These are phyloP conservation scores for Diadumene lineata DNA, from an alignment of 92 coral and sea anemone genomes.

Conservation along the genomic window DNA sequence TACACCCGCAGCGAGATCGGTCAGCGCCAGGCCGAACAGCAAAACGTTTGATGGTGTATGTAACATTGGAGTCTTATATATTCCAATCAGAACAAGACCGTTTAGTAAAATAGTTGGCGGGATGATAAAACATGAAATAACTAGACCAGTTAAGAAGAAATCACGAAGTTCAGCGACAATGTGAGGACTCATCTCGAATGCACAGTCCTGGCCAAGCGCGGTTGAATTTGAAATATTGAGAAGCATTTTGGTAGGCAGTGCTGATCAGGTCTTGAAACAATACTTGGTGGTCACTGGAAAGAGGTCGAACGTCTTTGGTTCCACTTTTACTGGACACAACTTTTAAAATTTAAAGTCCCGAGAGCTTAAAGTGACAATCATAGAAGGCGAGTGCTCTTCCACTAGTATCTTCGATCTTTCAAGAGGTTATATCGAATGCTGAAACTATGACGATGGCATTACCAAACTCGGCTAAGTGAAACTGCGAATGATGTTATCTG, in stretches of 20 bases:
- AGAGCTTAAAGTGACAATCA: no score
- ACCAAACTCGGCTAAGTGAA: no score
- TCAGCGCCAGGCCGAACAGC: constrained; percentile 21
- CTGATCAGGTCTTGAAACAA: not conserved
- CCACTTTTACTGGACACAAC: no score
- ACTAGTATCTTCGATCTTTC: no score
- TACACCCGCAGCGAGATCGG: constrained; percentile 16
- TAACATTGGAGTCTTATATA: constrained; percentile 11
- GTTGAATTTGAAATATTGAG: not conserved
- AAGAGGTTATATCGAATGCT: no score
- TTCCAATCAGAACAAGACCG: constrained; percentile 11
- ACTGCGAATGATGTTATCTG: no score
- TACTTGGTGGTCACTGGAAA: not conserved
- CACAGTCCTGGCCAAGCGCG: not conserved
- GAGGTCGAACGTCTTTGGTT: no score
- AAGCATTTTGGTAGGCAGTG: not conserved
- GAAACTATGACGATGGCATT: no score
- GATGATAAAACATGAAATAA: not conserved
- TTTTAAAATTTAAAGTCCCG: no score
- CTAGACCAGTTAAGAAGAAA: not conserved
- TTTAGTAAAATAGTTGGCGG: constrained; percentile 13
- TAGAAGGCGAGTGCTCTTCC: no score
- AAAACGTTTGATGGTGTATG: constrained; percentile 18
- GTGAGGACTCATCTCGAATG: not conserved
- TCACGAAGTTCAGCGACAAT: not conserved